Evolutionary conservation across 2,888 invertebrate genomes (phyloP), one percentile per base, ranked within the genome.

Genomic region (Teleogryllus oceanicus): DNA sequence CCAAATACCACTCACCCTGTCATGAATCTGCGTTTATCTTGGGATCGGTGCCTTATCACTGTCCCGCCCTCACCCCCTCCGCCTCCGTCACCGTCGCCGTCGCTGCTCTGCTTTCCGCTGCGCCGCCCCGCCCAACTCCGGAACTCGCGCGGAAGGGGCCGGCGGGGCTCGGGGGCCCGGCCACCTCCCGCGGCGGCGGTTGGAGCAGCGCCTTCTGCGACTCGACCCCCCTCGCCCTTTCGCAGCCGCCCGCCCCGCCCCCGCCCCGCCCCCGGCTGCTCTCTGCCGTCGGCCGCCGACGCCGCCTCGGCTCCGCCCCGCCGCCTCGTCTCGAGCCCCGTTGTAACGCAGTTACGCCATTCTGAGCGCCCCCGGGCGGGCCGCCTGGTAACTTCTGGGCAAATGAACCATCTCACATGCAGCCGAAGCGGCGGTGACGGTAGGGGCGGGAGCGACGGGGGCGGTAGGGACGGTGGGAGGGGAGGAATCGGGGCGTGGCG

Each of bases 371-470:
- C 62, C 62, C 62, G 16, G 62, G 62, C n/a, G 13, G 24, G 37
- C 37, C 37, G 37, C 37, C 37, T 4, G 13, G 13, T 8, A 62
- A 62, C 62, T 62, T 62, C 62, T 62, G 16, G 62, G 62, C 62
- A 62, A 62, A 62, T 62, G 62, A 62, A 62, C 62, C 62, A 62
- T 62, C 62, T 62, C 62, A 62, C 62, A 62, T 62, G n/a, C 62
- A 62, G n/a, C 62, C 62, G 11, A n/a, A n/a, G 62, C n/a, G 62
- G 16, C 62, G 62, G 62, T 4, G 62, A 8, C 13, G 16, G n/a
- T 18, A 62, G 62, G n/a, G 10, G n/a, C 62, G 62, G 13, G 13
- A 10, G n/a, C 4, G 62, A 18, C 3, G 62, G n/a, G 13, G 62
- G 13, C 62, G 62, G n/a, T 12, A 10, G 62, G 13, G 62, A 62